Evolutionary conservation across 2,113 vertebrate species (phyloP).

Genomic region (Scomber colias): DNA sequence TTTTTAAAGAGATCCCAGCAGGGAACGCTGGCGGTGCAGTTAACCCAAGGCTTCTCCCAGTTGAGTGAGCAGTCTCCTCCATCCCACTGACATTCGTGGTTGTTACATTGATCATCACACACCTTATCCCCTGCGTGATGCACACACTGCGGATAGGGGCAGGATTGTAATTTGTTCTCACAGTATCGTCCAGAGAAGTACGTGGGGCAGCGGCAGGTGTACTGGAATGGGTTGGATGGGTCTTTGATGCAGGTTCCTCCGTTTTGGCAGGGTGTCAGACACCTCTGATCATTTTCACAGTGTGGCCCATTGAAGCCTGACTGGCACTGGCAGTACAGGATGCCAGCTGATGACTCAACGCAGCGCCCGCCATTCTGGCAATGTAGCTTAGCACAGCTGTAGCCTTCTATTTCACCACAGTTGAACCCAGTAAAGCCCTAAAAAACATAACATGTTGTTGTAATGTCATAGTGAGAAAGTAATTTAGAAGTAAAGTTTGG

Average conservation of each 20-base stretch:
- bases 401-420: conserved; percentile 86
- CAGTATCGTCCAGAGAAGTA: conserved; percentile 86
- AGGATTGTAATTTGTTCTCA: conserved; percentile 67
- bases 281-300: conserved; percentile 84
- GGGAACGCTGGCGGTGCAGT: conserved; percentile 85
- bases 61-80: conserved; percentile 93
- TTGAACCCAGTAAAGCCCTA: conserved; percentile 91
- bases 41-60: conserved; percentile 88
- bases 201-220: conserved; percentile 86
- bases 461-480: not conserved
- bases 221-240: conserved; percentile 78
- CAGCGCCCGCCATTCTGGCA: conserved; percentile 91
- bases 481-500: not conserved
- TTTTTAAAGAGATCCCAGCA: conserved; percentile 93
- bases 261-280: conserved; percentile 86
- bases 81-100: conserved; percentile 92
- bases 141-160: conserved; percentile 85
- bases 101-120: conserved; percentile 92
- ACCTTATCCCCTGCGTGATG: conserved; percentile 83
- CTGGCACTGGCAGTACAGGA: conserved; percentile 87
- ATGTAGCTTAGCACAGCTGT: conserved; percentile 86
- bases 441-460: conserved; percentile 14
- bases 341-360: conserved; percentile 77
- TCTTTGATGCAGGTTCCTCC: conserved; percentile 88
- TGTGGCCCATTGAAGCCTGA: conserved; percentile 83